Conservation (phyloP, 2,888 invertebrate species). For the Drosophila colorata region DNA sequence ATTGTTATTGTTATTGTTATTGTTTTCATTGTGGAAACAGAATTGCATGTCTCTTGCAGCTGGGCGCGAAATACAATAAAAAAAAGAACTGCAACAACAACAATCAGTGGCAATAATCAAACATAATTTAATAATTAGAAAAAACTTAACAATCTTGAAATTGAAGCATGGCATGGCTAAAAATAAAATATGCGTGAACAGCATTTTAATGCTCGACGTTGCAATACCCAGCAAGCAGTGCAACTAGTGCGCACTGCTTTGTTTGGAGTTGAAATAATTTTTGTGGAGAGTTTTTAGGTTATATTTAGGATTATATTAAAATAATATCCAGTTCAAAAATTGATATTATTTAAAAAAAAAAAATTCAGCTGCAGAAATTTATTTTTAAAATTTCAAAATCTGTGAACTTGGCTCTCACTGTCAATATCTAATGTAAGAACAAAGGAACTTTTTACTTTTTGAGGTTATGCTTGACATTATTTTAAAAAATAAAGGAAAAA, state of each 20-base stretch:
- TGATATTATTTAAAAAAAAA: not conserved
- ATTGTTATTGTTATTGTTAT: slow-evolving; percentile 19
- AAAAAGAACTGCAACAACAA: slow-evolving; percentile 21
- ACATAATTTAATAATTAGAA: slow-evolving; percentile 60
- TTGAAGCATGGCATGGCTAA: slow-evolving; percentile 17
- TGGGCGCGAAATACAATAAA: slow-evolving; percentile 35
- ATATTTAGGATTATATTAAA: too few relatives aligned
- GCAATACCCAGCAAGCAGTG: slow-evolving; percentile 12
- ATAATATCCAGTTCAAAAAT: too few relatives aligned
- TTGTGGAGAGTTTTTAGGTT: too few relatives aligned
- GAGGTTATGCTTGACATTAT: too few relatives aligned
- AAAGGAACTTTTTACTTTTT: too few relatives aligned
- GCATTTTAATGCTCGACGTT: not conserved
- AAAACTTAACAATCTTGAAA: slow-evolving; percentile 36
- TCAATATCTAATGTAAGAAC: too few relatives aligned
- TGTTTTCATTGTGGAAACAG: slow-evolving; percentile 21
- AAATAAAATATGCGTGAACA: slow-evolving; percentile 7
- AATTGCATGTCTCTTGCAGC: slow-evolving; percentile 58
- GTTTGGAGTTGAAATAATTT: too few relatives aligned
- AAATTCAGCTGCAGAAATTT: not conserved
- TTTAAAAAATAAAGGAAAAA: too few relatives aligned
- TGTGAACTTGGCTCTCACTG: not conserved
- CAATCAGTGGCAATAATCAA: slow-evolving; percentile 31
- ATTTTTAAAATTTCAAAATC: not conserved
- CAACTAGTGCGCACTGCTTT: not conserved